phyloP scores from a whole-genome alignment of 2,113 vertebrate genomes.

The Hyperopisus bebe region DNA sequence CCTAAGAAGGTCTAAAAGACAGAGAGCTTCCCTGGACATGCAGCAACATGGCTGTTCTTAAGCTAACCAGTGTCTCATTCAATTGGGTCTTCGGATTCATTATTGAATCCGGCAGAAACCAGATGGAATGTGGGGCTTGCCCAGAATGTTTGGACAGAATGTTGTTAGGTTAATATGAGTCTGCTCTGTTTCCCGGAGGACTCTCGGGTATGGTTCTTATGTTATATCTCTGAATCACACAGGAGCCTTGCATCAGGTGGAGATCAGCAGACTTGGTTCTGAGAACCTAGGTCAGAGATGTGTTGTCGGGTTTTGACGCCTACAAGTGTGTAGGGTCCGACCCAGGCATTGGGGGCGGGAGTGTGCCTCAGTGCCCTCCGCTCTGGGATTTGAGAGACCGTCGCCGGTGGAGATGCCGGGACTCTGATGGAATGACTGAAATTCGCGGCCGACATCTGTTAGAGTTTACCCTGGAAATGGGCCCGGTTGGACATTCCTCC shows the following conservation, averaged over 20 bases:
- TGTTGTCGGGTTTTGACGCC: background rate
- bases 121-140: background rate
- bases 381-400: conserved; percentile 20
- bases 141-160: conserved; percentile 1
- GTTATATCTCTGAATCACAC: background rate
- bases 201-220: background rate
- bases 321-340: background rate
- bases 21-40: background rate
- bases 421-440: conserved; percentile 35
- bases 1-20: background rate
- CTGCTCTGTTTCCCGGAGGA: background rate
- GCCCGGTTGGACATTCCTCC: conserved; percentile 33
- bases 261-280: background rate
- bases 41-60: background rate
- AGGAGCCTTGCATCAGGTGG: background rate
- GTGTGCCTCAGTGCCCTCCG: background rate
- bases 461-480: conserved; percentile 36
- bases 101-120: background rate
- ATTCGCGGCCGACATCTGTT: conserved; percentile 37
- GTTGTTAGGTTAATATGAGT: background rate
- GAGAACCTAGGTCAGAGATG: background rate
- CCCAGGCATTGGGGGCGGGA: background rate
- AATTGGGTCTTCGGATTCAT: background rate
- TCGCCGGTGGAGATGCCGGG: conserved; percentile 32
- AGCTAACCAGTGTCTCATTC: background rate